These are phyloP conservation scores for Allolobophora icterica DNA, from an alignment of 2,888 invertebrate genomes.

Conservation along the genomic window DNA sequence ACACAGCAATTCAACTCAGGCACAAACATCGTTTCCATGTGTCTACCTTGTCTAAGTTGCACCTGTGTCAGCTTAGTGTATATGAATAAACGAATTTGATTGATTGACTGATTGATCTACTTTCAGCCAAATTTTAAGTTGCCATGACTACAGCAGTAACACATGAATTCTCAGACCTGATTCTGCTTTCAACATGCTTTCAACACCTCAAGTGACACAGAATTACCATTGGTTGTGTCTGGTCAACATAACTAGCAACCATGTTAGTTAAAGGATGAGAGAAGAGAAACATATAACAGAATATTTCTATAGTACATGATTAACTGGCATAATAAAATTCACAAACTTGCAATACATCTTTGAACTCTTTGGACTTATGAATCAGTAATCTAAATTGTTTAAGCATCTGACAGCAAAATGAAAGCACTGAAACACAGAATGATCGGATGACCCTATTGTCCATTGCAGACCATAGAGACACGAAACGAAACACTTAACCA, in stretches of 20 bases:
- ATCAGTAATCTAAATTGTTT: neutral
- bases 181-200: neutral
- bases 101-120: too few relatives aligned
- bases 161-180: neutral
- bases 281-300: neutral
- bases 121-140: neutral
- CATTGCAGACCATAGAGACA: neutral
- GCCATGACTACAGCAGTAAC: neutral
- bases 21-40: neutral
- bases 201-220: neutral
- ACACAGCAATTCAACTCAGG: neutral
- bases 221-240: neutral
- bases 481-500: slow-evolving; percentile 17
- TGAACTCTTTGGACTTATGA: neutral
- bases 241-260: neutral
- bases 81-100: too few relatives aligned
- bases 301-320: neutral
- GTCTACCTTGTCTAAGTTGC: too few relatives aligned
- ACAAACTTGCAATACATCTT: neutral
- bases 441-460: neutral
- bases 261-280: neutral
- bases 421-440: slow-evolving; percentile 3
- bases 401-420: neutral
- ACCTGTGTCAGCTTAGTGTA: too few relatives aligned
- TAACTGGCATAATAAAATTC: neutral